Base-by-base conservation (phyloP, 1,140 invertebrate species). In the Drosophila saltans region DNA sequence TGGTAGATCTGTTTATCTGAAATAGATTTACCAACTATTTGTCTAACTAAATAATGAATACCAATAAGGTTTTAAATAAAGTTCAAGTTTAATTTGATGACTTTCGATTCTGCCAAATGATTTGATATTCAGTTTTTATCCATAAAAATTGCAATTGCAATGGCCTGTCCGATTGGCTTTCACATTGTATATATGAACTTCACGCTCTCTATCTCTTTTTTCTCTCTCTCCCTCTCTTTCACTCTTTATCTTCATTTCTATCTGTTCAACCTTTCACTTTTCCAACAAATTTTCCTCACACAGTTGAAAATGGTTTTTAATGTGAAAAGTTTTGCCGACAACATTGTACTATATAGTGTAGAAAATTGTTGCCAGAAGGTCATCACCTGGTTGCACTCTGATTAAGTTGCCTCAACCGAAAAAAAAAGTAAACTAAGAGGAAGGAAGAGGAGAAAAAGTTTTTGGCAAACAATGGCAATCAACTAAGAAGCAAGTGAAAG, bases 291-390 rank as follows among this genome's bases (percentile, higher is more conserved):
- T 52, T 52, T 52, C 45, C 45, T 10, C 45, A 24, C 45, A 26
- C 61, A 75, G 83, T 76, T 57, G 79, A 84, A 83, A 86, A 86
- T 62, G 83, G 72, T 88, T 86, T 52, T 86, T 86, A 86, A 86
- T 86, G 82, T 88, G 80, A 86, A 86, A 86, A 86, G 83, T 86
- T 86, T 86, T 81, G 55, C 59, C 68, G 59, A 57, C 71, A 83
- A 83, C 81, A 80, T 76, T 76, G 81, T 76, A 69, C 65, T 55
- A 66, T 69, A 69, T 66, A 65, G 43, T 72, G 43, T 58, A 66
- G 67, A 62, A 60, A 74, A 69, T 52, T 69, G 75, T 45, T 69
- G 79, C 71, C 60, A 66, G 59, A 68, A 67, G 69, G 33, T 66
- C 75, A 72, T 61, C 81, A 85, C 67, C 69, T 75, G 78, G 74